These are phyloP conservation scores for Sporophila hypoxantha DNA, from an alignment of 2,113 vertebrate species.

Conservation along the genomic window DNA sequence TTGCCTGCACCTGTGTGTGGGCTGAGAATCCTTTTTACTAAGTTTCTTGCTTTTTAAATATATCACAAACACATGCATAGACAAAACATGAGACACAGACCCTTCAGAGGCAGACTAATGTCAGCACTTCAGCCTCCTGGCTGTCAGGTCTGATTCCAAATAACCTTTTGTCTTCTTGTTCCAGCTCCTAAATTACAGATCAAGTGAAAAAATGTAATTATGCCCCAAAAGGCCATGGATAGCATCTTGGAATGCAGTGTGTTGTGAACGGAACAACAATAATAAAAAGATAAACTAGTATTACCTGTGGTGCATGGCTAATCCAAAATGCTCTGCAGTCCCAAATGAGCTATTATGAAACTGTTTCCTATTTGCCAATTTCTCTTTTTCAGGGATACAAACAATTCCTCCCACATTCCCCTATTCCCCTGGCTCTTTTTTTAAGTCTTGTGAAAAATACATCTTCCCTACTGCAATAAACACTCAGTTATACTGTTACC, in stretches of 20 bases:
- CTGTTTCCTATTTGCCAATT: neutral
- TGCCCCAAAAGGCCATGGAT: conserved; percentile 25
- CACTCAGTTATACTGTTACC: neutral
- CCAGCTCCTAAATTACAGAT: conserved; percentile 59
- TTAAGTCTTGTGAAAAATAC: neutral
- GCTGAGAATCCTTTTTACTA: neutral
- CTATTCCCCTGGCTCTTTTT: neutral
- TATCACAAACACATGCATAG: neutral
- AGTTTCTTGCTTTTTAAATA: neutral
- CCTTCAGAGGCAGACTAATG: conserved; percentile 17
- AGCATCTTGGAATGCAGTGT: conserved; percentile 36
- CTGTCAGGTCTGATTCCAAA: conserved; percentile 46
- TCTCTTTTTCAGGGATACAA: neutral
- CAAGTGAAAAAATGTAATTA: conserved; percentile 57
- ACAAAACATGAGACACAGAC: neutral
- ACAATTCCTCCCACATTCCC: no score
- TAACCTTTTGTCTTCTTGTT: conserved; percentile 41
- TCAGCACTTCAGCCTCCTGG: conserved; percentile 11
- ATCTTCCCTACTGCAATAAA: neutral
- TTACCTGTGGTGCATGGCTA: neutral
- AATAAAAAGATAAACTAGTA: conserved; percentile 23
- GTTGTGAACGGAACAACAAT: conserved; percentile 8
- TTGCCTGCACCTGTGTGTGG: neutral
- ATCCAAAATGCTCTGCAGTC: neutral
- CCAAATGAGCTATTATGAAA: neutral